A percentile compares a stretch with the other conserved stretches of the same genome.
Conservation (phyloP, 2,797 vertebrate genomes). For the Gastrophryne carolinensis region DNA sequence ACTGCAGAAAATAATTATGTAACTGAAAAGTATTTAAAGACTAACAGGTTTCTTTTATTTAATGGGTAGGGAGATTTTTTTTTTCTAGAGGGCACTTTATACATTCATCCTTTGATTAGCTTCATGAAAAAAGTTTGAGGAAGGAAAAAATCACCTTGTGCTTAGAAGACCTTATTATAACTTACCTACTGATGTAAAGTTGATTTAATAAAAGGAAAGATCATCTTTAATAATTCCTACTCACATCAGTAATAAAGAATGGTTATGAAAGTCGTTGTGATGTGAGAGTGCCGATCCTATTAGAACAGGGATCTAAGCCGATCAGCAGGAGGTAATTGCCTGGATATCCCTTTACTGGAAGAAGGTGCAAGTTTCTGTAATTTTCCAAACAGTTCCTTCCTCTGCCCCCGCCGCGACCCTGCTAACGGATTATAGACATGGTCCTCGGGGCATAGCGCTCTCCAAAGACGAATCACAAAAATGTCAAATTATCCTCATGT, state of each 20-base stretch:
- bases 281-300: neutral
- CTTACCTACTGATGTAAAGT: no score
- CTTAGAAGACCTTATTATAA: no score
- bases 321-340: conserved; percentile 54
- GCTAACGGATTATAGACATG: conserved; percentile 54
- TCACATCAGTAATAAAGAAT: neutral
- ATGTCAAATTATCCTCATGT: conserved; percentile 46
- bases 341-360: conserved; percentile 63
- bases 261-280: neutral
- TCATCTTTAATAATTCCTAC: no score
- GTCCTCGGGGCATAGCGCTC: conserved; percentile 50
- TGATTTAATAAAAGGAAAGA: no score
- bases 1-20: no score
- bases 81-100: no score
- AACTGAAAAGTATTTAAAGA: no score
- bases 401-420: conserved; percentile 59
- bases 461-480: conserved; percentile 54
- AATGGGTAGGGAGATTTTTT: no score
- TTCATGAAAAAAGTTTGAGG: no score
- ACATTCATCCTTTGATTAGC: no score
- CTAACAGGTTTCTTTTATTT: no score
- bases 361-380: conserved; percentile 61
- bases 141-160: no score
- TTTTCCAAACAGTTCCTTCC: conserved; percentile 55
- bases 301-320: neutral